These are phyloP conservation scores for Serilophus lunatus DNA, from an alignment of 2,113 vertebrate genomes.

Conservation along the genomic window DNA sequence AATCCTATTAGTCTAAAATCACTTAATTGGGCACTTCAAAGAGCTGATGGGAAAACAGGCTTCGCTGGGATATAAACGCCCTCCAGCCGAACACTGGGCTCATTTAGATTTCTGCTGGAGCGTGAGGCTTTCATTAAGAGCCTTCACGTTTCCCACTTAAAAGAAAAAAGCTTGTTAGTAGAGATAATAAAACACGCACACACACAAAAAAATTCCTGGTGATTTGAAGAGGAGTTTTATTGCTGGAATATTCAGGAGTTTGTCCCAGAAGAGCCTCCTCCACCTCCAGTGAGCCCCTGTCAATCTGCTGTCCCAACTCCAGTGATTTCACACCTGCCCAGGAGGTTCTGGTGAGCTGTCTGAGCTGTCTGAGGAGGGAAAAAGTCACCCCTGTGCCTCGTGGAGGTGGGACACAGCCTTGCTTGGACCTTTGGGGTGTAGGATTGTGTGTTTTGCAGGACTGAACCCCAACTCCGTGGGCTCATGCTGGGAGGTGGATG, in stretches of 20 bases:
- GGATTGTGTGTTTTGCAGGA: rapidly evolving
- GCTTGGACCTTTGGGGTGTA: not conserved
- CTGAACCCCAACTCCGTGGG: not conserved
- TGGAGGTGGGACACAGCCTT: not conserved
- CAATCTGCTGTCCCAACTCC: not conserved
- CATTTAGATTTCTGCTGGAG: constrained; percentile 55
- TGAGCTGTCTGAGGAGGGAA: not conserved
- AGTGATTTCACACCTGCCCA: not conserved
- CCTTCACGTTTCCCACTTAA: constrained; percentile 32
- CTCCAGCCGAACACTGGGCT: constrained; percentile 42
- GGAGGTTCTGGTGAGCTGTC: not conserved
- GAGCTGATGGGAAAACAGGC: constrained; percentile 52
- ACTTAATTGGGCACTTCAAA: constrained; percentile 68
- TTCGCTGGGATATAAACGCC: not conserved
- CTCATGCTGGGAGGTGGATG: rapidly evolving
- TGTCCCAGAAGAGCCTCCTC: not conserved
- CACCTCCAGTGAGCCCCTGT: not conserved
- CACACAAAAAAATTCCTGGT: not conserved
- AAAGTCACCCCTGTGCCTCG: rapidly evolving
- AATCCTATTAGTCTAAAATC: constrained; percentile 68
- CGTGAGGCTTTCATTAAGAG: constrained; percentile 35
- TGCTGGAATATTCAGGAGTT: not conserved
- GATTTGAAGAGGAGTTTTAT: not conserved
- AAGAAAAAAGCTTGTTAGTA: constrained; percentile 50
- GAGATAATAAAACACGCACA: not conserved